Conservation (phyloP, 2,113 vertebrate genomes). For the Podarcis muralis region DNA sequence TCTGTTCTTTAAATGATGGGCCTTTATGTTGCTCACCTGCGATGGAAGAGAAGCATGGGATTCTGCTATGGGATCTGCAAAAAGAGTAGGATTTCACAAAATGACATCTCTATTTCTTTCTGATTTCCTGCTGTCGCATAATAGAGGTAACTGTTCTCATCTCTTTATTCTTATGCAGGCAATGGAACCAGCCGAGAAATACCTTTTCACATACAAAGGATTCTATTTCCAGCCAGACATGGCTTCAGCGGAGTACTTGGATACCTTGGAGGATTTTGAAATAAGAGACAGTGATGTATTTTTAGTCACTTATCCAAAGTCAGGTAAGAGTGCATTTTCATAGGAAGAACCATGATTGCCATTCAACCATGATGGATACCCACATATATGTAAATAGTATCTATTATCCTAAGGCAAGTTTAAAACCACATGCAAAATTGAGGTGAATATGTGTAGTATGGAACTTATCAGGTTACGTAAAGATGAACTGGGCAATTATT, state of each 20-base stretch:
- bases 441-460: too few relatives aligned
- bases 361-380: not conserved
- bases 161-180: not conserved
- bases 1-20: too few relatives aligned
- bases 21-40: too few relatives aligned
- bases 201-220: conserved; percentile 67
- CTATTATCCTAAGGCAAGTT: too few relatives aligned
- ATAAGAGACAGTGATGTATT: conserved; percentile 71
- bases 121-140: not conserved
- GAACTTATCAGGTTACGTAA: too few relatives aligned
- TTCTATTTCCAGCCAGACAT: conserved; percentile 39
- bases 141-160: not conserved
- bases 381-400: too few relatives aligned
- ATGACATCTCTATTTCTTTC: too few relatives aligned
- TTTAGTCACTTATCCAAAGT: conserved; percentile 73
- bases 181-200: not conserved
- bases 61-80: too few relatives aligned
- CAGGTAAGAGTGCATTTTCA: conserved; percentile 58
- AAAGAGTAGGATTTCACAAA: too few relatives aligned
- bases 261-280: conserved; percentile 72
- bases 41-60: too few relatives aligned
- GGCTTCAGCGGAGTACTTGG: conserved; percentile 62
- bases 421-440: too few relatives aligned
- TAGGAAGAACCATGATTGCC: not conserved
- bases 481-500: too few relatives aligned